These are phyloP conservation scores for Chrysotoxum bicinctum DNA, from an alignment of 2,888 invertebrate genomes.

Conservation along the genomic window DNA sequence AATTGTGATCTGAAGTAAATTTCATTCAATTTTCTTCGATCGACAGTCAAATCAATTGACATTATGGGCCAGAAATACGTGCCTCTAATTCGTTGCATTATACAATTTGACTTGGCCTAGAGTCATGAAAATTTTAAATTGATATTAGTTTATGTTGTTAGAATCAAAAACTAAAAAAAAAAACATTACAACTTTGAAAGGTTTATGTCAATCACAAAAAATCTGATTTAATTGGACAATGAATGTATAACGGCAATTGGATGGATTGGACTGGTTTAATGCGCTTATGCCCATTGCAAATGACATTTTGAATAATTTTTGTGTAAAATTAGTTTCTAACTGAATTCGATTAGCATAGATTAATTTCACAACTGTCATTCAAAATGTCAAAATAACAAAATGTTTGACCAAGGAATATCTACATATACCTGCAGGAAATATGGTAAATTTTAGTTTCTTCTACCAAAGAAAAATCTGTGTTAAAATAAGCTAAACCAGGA, in stretches of 20 bases:
- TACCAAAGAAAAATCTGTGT: too few relatives aligned
- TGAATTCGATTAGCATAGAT: slow-evolving; percentile 47
- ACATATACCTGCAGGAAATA: too few relatives aligned
- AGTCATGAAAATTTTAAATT: slow-evolving; percentile 53
- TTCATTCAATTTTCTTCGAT: slow-evolving; percentile 42
- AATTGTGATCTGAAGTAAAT: slow-evolving; percentile 5
- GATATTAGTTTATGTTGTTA: background rate
- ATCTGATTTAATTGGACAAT: slow-evolving; percentile 70
- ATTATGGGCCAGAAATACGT: slow-evolving; percentile 27
- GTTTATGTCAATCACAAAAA: slow-evolving; percentile 67
- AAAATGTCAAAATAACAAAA: background rate
- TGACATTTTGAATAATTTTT: slow-evolving; percentile 44
- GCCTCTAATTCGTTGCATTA: slow-evolving; percentile 21
- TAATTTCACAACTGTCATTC: slow-evolving; percentile 42
- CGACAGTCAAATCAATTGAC: slow-evolving; percentile 60
- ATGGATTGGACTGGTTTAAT: slow-evolving; percentile 29
- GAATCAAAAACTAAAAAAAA: background rate
- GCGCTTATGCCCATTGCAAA: slow-evolving; percentile 3
- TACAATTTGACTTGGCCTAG: slow-evolving; percentile 1
- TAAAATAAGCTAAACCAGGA: too few relatives aligned
- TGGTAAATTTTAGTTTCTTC: too few relatives aligned
- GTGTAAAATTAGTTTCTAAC: slow-evolving; percentile 22
- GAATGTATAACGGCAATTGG: slow-evolving; percentile 64
- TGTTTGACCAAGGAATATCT: too few relatives aligned
- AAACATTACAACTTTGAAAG: slow-evolving; percentile 36